Evolutionary conservation across 2,113 vertebrate species (phyloP), one percentile per base, ranked within the genome.

Genomic region (Nesogale talazaci): DNA sequence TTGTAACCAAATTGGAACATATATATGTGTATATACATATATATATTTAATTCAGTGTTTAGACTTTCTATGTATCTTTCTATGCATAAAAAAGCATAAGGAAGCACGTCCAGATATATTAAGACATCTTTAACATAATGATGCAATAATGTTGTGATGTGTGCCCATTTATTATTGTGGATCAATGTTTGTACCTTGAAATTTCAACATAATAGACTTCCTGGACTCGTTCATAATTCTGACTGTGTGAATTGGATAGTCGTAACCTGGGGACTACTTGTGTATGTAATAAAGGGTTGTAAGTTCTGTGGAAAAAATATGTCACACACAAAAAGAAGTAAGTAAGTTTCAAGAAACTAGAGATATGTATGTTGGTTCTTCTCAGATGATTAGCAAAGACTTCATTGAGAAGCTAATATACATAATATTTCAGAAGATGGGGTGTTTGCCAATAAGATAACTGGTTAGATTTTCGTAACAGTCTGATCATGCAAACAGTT

Each of bases 401-500:
- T 84, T 89, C 14, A 1, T 25, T 86, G n/a, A 92, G 42, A 23
- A 67, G 1, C 56, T 88, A 38, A 72, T 20, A 46, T 46, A 46
- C 42, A 36, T 81, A 59, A 27, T 83, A 38, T 38, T n/a, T 80
- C 31, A n/a, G 56, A 65, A 88, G 20, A 40, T 84, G 40, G 86
- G 57, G 36, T 89, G 4, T 63, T 87, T 20, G 74, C 14, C n/a
- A 57, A 0, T 77, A 72, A 61, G 46, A 40, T 2, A 78, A 78
- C 29, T 77, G 12, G 38, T 61, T 95, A 36, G 27, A 27, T 57
- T 86, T 12, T 59, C 4, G 17, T n/a, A 34, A 77, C 38, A 15
- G 40, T 91, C 38, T 76, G 83, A 22, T 93, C 31, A 72, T 5
- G 67, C 74, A 70, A 93, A 8, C 80, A 88, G n/a, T 81, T 85